phyloP scores from a whole-genome alignment of 1,140 invertebrate genomes.

The Drosophila seguyi region DNA sequence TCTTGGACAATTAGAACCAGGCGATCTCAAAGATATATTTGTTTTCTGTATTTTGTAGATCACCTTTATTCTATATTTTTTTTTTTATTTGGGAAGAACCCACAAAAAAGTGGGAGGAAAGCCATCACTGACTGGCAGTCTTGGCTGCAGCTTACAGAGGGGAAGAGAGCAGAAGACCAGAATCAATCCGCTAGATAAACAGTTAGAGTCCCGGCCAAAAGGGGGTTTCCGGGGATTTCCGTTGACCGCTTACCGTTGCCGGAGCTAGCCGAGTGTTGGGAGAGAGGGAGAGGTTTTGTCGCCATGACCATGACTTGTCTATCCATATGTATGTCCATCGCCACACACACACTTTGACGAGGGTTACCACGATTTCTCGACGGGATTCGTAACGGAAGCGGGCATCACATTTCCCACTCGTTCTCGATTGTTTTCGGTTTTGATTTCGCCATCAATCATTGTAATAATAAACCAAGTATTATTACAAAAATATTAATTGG shows the following conservation, averaged over 20 bases:
- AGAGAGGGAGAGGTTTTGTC: slow-evolving; percentile 29
- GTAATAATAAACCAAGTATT: slow-evolving; percentile 13
- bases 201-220: slow-evolving; percentile 59
- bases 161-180: background rate
- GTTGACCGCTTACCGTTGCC: slow-evolving; percentile 53
- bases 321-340: slow-evolving; percentile 12
- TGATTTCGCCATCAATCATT: slow-evolving; percentile 20
- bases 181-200: slow-evolving; percentile 63
- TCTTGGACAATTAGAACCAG: slow-evolving; percentile 68
- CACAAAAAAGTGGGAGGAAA: slow-evolving; percentile 53
- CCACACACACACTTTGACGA: slow-evolving; percentile 18
- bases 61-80: background rate
- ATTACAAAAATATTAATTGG: slow-evolving; percentile 17
- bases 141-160: background rate
- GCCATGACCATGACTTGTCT: slow-evolving; percentile 51
- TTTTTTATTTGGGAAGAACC: slow-evolving; percentile 51
- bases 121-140: slow-evolving; percentile 1
- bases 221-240: slow-evolving; percentile 51
- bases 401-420: slow-evolving; percentile 34
- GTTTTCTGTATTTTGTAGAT: slow-evolving; percentile 23
- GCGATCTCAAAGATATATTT: slow-evolving; percentile 40
- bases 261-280: slow-evolving; percentile 5
- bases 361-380: slow-evolving; percentile 18
- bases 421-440: slow-evolving; percentile 6
- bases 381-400: slow-evolving; percentile 39